Evolutionary conservation across 2,888 invertebrate species (phyloP), one percentile per base, ranked within the genome.

Genomic region (Amphipoea lucens): DNA sequence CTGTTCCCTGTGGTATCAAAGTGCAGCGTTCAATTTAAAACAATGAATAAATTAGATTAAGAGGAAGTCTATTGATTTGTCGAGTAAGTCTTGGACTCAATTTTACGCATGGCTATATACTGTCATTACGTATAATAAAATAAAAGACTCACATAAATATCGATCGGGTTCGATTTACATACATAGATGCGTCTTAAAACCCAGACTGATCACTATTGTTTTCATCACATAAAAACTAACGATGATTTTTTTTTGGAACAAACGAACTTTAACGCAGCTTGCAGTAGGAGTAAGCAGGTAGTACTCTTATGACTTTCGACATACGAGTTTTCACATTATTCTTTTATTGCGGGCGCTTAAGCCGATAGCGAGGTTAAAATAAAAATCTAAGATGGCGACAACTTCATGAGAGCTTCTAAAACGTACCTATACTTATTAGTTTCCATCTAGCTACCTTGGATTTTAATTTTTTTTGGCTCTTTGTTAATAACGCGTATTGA

Each of bases 21-120:
- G 36, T 65, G 45, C 68, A 72, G 85, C 6, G 40, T 73, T 40
- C 73, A 62, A 36, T 80, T 84, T 62, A 71, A 80, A 66, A 12
- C 42, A 81, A 70, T 62, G 60, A 84, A 81, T 81, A 80, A 67
- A 70, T 81, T 67, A n/a, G 14, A 84, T 54, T 54, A 54, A 4
- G 20, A 20, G 9, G 3, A 14, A 51, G 14, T 79, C 11, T 40
- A 66, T 79, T 54, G 51, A 60, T 79, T 84, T 40, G 17, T 45
- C 4, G 23, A 84, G 5, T 51, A 11, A 2, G 17, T 20, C 0
- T 70, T 0, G 6, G 23, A 17, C 2, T 65, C 5, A 12, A 65
- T 40, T 70, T 54, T 9, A 4, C 51, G 12, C 7, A 29, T 36
- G 45, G 9, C 7, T 40, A 54, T 29, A n/a, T 36, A 9, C 20